A percentile compares a stretch with the other conserved stretches of the same genome.
Conservation (phyloP, 2,888 invertebrate genomes). For the Alentia gelatinosa region DNA sequence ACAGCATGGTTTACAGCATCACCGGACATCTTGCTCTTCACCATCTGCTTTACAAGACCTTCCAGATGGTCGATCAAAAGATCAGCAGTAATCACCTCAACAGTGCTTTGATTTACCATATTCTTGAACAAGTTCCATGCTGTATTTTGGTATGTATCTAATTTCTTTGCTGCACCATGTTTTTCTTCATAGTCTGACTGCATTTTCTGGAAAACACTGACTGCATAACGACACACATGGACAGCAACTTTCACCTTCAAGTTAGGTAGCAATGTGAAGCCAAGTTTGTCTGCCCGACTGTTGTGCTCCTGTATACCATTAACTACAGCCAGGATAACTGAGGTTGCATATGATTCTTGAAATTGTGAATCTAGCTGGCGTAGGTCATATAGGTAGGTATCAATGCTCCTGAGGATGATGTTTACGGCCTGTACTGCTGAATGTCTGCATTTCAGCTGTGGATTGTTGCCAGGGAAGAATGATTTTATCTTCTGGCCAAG, state of each 20-base stretch:
- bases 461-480: no score
- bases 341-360: neutral
- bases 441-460: no score
- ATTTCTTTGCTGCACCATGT: neutral
- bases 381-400: neutral
- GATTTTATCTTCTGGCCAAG: no score
- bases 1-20: neutral
- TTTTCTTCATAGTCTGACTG: slow-evolving; percentile 3
- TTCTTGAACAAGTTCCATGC: slow-evolving; percentile 25
- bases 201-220: neutral
- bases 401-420: neutral
- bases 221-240: slow-evolving; percentile 9
- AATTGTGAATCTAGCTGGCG: neutral
- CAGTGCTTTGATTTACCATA: neutral
- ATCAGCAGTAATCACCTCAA: slow-evolving; percentile 1
- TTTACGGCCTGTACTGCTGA: neutral
- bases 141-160: neutral
- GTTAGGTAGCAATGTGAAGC: slow-evolving; percentile 4
- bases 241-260: slow-evolving; percentile 19
- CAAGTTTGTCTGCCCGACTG: neutral
- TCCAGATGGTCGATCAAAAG: neutral
- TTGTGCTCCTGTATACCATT: slow-evolving; percentile 37
- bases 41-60: neutral
- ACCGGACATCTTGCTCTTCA: neutral
- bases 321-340: neutral